Evolutionary conservation across 2,888 invertebrate genomes (phyloP).

Genomic region (Kryphioiulus occultus): DNA sequence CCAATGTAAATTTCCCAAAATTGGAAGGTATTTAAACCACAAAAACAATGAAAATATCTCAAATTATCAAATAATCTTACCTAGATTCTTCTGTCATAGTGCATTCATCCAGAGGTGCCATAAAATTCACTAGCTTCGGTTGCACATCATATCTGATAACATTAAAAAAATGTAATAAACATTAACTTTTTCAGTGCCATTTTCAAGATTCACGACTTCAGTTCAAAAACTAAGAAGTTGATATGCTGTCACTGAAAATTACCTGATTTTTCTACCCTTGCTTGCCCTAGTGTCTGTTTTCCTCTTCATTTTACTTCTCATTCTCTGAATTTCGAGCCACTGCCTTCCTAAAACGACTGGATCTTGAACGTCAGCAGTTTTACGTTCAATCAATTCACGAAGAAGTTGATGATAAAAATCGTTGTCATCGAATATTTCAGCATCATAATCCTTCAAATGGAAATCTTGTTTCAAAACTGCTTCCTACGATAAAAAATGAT

Average conservation of each 20-base stretch:
- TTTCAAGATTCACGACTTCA: background rate
- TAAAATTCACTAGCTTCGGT: slow-evolving; percentile 85
- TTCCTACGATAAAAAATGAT: background rate
- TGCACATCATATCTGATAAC: slow-evolving; percentile 77
- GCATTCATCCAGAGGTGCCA: slow-evolving; percentile 78
- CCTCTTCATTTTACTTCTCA: slow-evolving; percentile 89
- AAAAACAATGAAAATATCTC: background rate
- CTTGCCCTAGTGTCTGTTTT: slow-evolving; percentile 93
- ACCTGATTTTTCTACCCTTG: slow-evolving; percentile 85
- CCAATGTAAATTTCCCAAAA: too few relatives aligned
- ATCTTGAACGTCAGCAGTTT: slow-evolving; percentile 82
- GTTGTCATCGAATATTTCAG: slow-evolving; percentile 93
- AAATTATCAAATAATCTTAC: background rate
- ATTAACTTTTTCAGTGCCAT: background rate
- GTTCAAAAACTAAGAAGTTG: background rate
- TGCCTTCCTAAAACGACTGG: slow-evolving; percentile 82
- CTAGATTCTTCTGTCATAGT: slow-evolving; percentile 81
- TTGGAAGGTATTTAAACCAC: too few relatives aligned
- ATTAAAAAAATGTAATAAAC: background rate
- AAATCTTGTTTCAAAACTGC: slow-evolving; percentile 33
- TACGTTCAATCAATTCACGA: slow-evolving; percentile 89
- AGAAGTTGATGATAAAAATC: slow-evolving; percentile 96
- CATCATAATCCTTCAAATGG: slow-evolving; percentile 68
- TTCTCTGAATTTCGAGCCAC: slow-evolving; percentile 89
- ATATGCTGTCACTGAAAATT: background rate